Evolutionary conservation across 2,113 vertebrate genomes (phyloP).

Genomic region (Cyanoramphus novaezelandiae): DNA sequence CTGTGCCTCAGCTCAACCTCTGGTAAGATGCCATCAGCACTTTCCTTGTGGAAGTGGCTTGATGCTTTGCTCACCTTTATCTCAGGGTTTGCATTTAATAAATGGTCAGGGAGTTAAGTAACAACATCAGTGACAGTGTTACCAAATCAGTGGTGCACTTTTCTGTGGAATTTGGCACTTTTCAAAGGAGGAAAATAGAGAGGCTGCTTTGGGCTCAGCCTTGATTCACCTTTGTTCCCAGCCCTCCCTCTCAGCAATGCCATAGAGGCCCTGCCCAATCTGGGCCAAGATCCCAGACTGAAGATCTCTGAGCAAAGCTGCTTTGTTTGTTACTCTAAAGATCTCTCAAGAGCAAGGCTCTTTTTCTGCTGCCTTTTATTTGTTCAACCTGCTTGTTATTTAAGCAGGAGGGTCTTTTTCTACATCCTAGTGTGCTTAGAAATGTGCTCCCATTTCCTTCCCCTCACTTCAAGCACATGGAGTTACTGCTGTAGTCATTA

Average conservation of each 20-base stretch:
- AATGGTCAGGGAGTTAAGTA: not conserved
- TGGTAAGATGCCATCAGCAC: no score
- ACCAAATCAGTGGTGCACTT: not conserved
- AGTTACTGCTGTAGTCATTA: not conserved
- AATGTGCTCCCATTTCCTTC: not conserved
- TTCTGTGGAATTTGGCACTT: not conserved
- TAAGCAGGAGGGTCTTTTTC: not conserved
- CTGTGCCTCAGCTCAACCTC: not conserved
- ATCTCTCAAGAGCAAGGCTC: not conserved
- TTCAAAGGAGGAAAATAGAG: not conserved
- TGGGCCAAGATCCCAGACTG: not conserved
- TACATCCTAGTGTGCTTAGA: not conserved
- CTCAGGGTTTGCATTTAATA: not conserved
- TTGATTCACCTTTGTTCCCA: not conserved
- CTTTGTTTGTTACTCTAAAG: not conserved
- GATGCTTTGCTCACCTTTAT: not conserved
- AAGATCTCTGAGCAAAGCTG: not conserved
- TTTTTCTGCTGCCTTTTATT: not conserved
- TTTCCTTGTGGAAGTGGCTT: not conserved
- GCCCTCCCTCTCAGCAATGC: not conserved
- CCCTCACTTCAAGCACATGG: not conserved
- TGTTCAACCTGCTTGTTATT: not conserved
- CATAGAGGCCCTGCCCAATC: not conserved
- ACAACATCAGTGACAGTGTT: not conserved
- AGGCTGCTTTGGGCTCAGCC: not conserved